These are phyloP conservation scores for Proterorhinus semilunaris DNA, from an alignment of 2,113 vertebrate genomes.

Conservation along the genomic window DNA sequence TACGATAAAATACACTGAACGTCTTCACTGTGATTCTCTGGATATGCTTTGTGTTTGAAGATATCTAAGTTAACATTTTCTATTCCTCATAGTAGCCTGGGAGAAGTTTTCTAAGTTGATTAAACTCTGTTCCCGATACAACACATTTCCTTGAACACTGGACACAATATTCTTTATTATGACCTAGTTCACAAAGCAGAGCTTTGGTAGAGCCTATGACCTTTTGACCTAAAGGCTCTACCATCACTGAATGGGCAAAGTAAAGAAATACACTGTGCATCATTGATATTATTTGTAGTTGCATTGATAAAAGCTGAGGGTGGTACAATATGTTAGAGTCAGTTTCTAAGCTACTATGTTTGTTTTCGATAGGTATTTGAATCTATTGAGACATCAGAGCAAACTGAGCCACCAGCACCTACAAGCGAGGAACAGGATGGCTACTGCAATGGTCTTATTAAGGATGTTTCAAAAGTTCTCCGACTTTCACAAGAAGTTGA, in stretches of 20 bases:
- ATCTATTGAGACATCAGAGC: slow-evolving; percentile 83
- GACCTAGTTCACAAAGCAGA: neutral
- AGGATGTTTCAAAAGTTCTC: slow-evolving; percentile 5
- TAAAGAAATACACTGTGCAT: no score
- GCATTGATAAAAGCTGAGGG: neutral
- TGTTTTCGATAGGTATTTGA: slow-evolving; percentile 84
- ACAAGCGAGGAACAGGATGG: slow-evolving; percentile 77
- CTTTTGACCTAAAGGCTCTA: no score
- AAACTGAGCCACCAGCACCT: slow-evolving; percentile 68
- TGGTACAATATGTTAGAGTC: neutral
- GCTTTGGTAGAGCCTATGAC: no score
- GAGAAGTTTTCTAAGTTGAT: no score
- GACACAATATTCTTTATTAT: neutral
- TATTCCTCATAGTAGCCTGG: no score
- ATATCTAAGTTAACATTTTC: no score
- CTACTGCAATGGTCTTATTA: slow-evolving; percentile 52
- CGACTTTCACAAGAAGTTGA: neutral
- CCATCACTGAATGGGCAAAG: no score
- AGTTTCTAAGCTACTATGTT: neutral
- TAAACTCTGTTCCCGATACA: no score
- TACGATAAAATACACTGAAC: neutral
- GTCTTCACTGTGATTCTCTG: no score
- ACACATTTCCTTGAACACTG: no score
- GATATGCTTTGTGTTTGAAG: no score
- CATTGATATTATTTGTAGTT: neutral